These are phyloP conservation scores for Gisinianus flammeolus DNA, from an alignment of 2,888 invertebrate genomes.

Conservation along the genomic window DNA sequence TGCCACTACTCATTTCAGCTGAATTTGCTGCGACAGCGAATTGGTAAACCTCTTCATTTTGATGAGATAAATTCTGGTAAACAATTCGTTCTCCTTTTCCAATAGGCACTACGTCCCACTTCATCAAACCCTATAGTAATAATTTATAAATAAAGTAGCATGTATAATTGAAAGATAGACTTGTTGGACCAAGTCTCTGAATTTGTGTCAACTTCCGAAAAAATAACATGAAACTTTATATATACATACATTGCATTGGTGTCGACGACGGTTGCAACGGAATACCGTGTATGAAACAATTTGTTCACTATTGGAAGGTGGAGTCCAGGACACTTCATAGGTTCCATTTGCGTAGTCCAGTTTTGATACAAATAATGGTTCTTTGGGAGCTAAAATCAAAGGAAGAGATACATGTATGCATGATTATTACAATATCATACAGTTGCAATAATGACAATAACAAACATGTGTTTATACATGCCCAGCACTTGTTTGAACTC, in stretches of 20 bases:
- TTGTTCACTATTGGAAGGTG: conserved; percentile 62
- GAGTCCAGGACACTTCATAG: conserved; percentile 78
- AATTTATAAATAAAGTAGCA: too few species aligned
- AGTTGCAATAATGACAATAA: too few species aligned
- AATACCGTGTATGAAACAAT: conserved; percentile 75
- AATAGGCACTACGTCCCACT: conserved; percentile 51
- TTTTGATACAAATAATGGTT: conserved; percentile 73
- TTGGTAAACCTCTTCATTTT: conserved; percentile 67
- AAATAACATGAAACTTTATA: neutral
- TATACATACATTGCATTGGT: conserved; percentile 66
- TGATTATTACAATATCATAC: too few species aligned
- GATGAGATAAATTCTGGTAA: conserved; percentile 42
- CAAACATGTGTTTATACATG: neutral
- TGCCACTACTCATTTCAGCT: conserved; percentile 74
- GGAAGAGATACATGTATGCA: too few species aligned
- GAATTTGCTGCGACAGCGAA: conserved; percentile 84
- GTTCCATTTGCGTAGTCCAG: conserved; percentile 74
- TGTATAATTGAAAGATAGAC: neutral
- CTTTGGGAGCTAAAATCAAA: conserved; percentile 62
- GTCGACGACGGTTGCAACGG: conserved; percentile 73
- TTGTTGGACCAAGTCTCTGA: neutral
- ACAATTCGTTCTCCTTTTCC: conserved; percentile 17
- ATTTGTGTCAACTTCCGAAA: neutral
- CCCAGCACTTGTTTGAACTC: too few species aligned
- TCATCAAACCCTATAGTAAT: conserved; percentile 44